Percentiles rank a stretch among this genome's conserved stretches.
Conservation (phyloP, 2,888 invertebrate species). For the Dorcus parallelipipedus region DNA sequence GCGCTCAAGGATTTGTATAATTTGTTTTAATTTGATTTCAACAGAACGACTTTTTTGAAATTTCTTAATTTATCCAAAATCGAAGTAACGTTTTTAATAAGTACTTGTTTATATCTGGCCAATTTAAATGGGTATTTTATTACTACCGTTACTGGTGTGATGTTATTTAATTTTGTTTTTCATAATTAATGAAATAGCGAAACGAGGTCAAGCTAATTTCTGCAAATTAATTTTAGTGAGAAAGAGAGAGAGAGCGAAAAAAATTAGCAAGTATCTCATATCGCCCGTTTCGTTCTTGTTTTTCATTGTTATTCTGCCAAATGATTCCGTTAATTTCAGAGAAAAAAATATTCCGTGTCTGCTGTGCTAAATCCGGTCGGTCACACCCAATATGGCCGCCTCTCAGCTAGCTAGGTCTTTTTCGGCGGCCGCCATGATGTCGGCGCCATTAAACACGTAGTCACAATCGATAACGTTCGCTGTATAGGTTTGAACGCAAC, state of each 20-base stretch:
- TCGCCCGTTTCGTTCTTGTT: not conserved
- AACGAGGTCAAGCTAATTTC: slow-evolving; percentile 3
- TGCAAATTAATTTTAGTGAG: too few species aligned
- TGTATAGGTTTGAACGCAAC: too few species aligned
- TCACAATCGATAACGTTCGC: not conserved
- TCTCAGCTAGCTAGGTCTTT: not conserved
- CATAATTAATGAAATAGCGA: not conserved
- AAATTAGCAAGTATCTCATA: not conserved
- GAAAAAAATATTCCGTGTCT: not conserved
- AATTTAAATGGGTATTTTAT: slow-evolving; percentile 5
- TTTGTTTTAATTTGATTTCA: slow-evolving; percentile 3
- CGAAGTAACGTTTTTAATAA: not conserved
- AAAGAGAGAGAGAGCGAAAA: not conserved
- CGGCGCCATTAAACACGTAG: not conserved
- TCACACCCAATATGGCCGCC: slow-evolving; percentile 1
- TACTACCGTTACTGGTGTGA: not conserved
- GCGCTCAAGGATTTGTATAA: slow-evolving; percentile 7
- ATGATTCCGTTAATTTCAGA: too few species aligned
- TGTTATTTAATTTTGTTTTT: not conserved
- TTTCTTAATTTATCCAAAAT: not conserved
- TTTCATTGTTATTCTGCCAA: not conserved
- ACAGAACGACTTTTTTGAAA: not conserved
- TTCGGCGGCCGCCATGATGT: not conserved
- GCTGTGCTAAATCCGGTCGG: too few species aligned
- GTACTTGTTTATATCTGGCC: slow-evolving; percentile 9